phyloP scores from a whole-genome alignment of 2,113 vertebrate species.

The Pelecanoides urinatrix region DNA sequence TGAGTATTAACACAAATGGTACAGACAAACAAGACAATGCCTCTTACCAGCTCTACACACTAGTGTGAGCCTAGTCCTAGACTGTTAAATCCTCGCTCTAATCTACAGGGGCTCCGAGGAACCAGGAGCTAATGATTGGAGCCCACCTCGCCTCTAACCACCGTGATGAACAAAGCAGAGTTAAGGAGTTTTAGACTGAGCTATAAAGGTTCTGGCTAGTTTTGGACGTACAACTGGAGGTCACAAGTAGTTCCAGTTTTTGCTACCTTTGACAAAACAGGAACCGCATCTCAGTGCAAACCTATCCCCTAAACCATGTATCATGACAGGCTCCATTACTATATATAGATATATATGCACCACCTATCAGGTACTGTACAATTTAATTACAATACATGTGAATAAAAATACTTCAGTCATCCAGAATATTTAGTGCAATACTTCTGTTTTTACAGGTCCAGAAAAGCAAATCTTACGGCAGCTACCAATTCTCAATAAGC shows the following conservation, averaged over 20 bases:
- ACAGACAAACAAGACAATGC: neutral
- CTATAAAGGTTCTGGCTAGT: neutral
- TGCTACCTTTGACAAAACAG: neutral
- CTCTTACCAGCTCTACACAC: neutral
- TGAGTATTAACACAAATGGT: neutral
- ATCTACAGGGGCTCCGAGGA: accelerated
- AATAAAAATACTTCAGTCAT: neutral
- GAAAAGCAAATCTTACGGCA: neutral
- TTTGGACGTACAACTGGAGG: neutral
- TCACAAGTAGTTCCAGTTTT: neutral
- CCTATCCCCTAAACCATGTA: neutral
- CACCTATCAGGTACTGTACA: neutral
- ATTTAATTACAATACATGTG: neutral
- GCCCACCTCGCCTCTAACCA: neutral
- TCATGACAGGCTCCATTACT: neutral
- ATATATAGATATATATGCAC: neutral
- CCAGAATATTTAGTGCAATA: neutral
- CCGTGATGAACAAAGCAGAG: accelerated
- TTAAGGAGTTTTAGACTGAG: neutral
- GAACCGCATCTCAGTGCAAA: neutral
- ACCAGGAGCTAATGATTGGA: neutral
- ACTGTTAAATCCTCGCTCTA: neutral
- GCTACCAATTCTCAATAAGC: neutral
- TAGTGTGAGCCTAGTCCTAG: neutral
- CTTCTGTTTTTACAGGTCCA: neutral